phyloP scores from a whole-genome alignment of 1,140 invertebrate species.

The Meloidogyne hapla region DNA sequence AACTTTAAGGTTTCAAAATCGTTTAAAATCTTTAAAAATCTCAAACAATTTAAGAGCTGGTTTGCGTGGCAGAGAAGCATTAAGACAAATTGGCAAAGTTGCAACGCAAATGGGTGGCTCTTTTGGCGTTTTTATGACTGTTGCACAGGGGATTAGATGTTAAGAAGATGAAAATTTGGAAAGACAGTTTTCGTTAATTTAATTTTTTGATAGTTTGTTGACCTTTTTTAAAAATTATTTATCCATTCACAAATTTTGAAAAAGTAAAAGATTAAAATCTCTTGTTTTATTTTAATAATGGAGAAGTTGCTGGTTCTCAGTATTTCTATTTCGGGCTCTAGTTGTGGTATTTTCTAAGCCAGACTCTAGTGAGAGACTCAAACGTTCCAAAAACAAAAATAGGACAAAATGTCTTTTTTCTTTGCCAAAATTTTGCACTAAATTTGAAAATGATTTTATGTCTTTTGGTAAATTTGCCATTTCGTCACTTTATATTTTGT shows the following conservation, averaged over 20 bases:
- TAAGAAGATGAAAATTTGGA: conserved; percentile 17
- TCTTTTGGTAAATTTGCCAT: too few species aligned
- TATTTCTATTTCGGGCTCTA: too few species aligned
- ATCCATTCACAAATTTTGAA: not conserved
- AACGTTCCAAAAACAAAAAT: too few species aligned
- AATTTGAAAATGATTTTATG: too few species aligned
- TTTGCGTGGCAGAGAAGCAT: conserved; percentile 46
- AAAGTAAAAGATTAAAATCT: too few species aligned
- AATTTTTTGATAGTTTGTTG: conserved; percentile 7
- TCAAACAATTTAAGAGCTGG: conserved; percentile 47
- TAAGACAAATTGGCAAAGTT: conserved; percentile 45
- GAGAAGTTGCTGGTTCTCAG: too few species aligned
- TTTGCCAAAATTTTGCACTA: too few species aligned
- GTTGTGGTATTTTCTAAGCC: too few species aligned
- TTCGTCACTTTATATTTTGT: too few species aligned
- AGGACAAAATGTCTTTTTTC: too few species aligned
- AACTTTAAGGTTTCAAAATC: conserved; percentile 36
- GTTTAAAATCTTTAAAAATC: conserved; percentile 31
- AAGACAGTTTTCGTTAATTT: not conserved
- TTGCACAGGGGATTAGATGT: conserved; percentile 56
- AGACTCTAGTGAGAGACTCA: too few species aligned
- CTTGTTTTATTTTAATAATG: too few species aligned
- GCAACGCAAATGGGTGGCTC: conserved; percentile 49
- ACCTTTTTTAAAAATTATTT: not conserved
- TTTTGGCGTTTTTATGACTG: conserved; percentile 56